A percentile compares a stretch with the other conserved stretches of the same genome.
phyloP scores from a whole-genome alignment of 2,888 invertebrate species.

The Dicyrtoma fusca region DNA sequence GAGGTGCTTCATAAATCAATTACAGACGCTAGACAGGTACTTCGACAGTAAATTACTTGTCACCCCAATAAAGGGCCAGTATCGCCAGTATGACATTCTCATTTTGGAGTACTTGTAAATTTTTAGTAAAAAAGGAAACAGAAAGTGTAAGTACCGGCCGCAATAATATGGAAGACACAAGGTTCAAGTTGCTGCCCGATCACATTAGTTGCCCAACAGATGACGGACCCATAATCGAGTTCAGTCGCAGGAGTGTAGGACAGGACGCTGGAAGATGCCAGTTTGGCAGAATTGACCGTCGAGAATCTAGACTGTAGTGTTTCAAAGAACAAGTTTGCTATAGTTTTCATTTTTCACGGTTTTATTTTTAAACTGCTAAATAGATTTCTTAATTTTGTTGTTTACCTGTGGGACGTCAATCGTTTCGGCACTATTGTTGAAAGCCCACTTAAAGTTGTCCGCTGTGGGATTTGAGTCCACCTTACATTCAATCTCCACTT shows the following conservation, averaged over 20 bases:
- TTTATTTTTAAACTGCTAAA: no score
- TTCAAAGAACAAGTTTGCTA: no score
- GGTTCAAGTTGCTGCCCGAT: slow-evolving; percentile 74
- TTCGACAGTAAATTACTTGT: no score
- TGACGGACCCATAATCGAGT: slow-evolving; percentile 74
- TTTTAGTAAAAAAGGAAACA: no score
- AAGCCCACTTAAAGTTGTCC: slow-evolving; percentile 82
- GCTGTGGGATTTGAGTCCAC: slow-evolving; percentile 84
- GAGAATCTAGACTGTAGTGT: slow-evolving; percentile 67
- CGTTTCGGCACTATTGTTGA: slow-evolving; percentile 84
- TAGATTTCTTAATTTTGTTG: no score
- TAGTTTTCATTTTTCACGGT: no score
- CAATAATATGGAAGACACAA: slow-evolving; percentile 74
- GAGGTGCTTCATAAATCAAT: no score
- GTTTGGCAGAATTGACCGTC: slow-evolving; percentile 62
- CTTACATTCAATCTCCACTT: slow-evolving; percentile 77
- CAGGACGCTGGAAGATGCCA: slow-evolving; percentile 67
- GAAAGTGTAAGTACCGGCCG: slow-evolving; percentile 66
- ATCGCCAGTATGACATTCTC: no score
- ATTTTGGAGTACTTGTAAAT: no score
- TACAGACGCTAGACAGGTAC: no score
- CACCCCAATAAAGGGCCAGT: no score
- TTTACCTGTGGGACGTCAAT: slow-evolving; percentile 69
- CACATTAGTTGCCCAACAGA: slow-evolving; percentile 72
- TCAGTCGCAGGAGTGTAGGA: slow-evolving; percentile 77